Percentiles rank a stretch among this genome's conserved stretches.
These are phyloP conservation scores for Magallana nippona DNA, from an alignment of 2,888 invertebrate genomes.

Conservation along the genomic window DNA sequence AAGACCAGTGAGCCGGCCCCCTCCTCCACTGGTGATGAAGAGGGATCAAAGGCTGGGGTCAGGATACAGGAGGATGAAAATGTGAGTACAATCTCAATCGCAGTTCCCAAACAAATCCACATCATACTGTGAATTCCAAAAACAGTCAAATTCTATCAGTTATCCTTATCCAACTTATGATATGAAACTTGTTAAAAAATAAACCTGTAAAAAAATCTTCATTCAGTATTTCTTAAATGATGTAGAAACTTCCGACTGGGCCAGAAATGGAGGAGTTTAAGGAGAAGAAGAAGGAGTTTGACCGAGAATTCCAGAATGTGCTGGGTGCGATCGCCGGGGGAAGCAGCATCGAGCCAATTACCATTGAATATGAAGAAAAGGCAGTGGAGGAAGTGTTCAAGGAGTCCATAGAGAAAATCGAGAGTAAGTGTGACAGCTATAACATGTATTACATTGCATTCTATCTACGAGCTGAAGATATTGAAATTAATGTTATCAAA, in stretches of 20 bases:
- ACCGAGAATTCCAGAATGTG: constrained; percentile 71
- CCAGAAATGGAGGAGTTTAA: constrained; percentile 74
- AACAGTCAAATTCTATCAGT: not conserved
- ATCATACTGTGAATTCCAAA: too few relatives aligned
- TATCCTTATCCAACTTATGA: too few relatives aligned
- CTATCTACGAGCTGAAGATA: too few relatives aligned
- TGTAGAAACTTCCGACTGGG: constrained; percentile 70
- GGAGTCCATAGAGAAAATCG: constrained; percentile 67
- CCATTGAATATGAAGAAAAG: constrained; percentile 68
- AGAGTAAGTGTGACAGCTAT: constrained; percentile 69
- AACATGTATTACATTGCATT: too few relatives aligned
- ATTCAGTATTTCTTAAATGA: not conserved
- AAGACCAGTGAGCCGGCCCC: constrained; percentile 24
- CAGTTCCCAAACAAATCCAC: not conserved
- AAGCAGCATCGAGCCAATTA: constrained; percentile 71
- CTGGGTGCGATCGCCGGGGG: constrained; percentile 73
- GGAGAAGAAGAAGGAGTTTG: constrained; percentile 71
- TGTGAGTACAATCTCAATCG: constrained; percentile 3
- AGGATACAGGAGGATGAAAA: constrained; percentile 40
- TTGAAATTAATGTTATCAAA: too few relatives aligned
- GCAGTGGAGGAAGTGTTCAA: constrained; percentile 68
- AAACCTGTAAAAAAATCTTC: too few relatives aligned
- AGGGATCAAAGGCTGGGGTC: constrained; percentile 34
- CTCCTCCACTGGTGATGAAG: not conserved
- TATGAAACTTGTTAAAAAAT: too few relatives aligned